A percentile compares a stretch with the other conserved stretches of the same genome.
phyloP scores from a whole-genome alignment of 2,797 vertebrate species.

The Morelia viridis region DNA sequence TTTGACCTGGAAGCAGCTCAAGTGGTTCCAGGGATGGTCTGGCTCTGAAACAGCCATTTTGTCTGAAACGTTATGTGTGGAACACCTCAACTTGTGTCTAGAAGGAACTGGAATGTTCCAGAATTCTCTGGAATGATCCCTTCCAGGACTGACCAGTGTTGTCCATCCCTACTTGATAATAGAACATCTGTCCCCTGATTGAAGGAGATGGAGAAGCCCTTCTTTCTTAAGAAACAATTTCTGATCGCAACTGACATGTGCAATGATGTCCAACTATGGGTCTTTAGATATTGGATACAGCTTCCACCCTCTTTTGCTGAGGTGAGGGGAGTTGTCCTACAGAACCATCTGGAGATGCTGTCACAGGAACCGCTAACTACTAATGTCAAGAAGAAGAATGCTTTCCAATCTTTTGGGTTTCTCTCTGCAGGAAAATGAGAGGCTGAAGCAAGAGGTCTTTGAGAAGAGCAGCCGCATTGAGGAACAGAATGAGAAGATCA shows the following conservation, averaged over 20 bases:
- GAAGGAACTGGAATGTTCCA: too few relatives aligned
- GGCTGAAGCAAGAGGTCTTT: slow-evolving; percentile 93
- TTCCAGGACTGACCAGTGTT: not conserved
- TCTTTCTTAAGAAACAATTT: not conserved
- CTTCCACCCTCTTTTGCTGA: not conserved
- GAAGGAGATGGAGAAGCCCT: not conserved
- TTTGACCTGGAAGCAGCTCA: too few relatives aligned
- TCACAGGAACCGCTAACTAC: too few relatives aligned
- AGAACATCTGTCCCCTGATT: not conserved
- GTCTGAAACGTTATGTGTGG: too few relatives aligned
- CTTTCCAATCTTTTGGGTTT: not conserved
- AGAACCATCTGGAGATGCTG: too few relatives aligned
- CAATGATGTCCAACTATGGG: not conserved
- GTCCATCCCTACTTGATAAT: not conserved
- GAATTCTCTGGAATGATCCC: not conserved
- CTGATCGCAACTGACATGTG: not conserved
- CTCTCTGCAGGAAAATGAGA: slow-evolving; percentile 87
- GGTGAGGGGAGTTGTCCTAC: not conserved
- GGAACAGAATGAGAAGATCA: slow-evolving; percentile 94
- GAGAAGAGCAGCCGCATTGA: slow-evolving; percentile 94
- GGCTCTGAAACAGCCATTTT: too few relatives aligned
- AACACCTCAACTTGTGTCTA: too few relatives aligned
- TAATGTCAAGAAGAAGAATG: not conserved
- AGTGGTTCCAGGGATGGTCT: too few relatives aligned
- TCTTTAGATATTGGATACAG: not conserved